Evolutionary conservation across 2,113 vertebrate genomes (phyloP), one percentile per base, ranked within the genome.

Genomic region (Pygoscelis antarcticus): DNA sequence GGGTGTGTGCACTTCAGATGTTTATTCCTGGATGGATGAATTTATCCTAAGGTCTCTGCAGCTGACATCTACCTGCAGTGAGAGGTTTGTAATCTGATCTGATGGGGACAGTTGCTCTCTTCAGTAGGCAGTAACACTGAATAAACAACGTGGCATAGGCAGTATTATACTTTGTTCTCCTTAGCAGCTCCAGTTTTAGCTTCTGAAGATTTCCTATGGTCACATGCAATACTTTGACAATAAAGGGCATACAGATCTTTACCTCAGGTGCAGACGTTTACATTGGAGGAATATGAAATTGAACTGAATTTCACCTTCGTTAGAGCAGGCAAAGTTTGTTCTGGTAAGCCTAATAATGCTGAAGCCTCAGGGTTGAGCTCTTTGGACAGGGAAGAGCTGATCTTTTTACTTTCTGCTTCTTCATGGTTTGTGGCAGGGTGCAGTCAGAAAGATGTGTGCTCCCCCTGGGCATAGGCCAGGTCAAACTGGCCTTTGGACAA

Each of bases 191-290:
- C 22, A 16, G 18, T 29, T 86, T 11, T 25, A 74, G 49, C 38
- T 90, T 83, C 40, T 74, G 32, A 68, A 75, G 49, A 46, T 51
- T 51, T 80, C 30, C 44, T 61, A 0, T 36, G 55, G 34, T 68
- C 11, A 34, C 0, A 0, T 52, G 49, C 38, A 72, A 2, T 79
- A 36, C 26, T 87, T 70, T 7, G n/a, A 32, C 5, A 16, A 9
- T 42, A 22, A 91, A 68, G 27, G 21, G 15, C n/a, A 9, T 14
- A 13, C 8, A 60, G 27, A 38, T 38, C 25, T 77, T 78, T n/a
- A 82, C 51, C 26, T 91, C 38, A n/a, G 62, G n/a, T 74, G 60
- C 27, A 58, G 38, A 5, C 5, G 4, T 61, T 81, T 74, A 42
- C 10, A 3, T 23, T 72, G 42, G 36, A 68, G n/a, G 38, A 76